A percentile compares a stretch with the other conserved stretches of the same genome.
Evolutionary conservation across 2,113 vertebrate genomes (phyloP).

Genomic region (Rhineura floridana): DNA sequence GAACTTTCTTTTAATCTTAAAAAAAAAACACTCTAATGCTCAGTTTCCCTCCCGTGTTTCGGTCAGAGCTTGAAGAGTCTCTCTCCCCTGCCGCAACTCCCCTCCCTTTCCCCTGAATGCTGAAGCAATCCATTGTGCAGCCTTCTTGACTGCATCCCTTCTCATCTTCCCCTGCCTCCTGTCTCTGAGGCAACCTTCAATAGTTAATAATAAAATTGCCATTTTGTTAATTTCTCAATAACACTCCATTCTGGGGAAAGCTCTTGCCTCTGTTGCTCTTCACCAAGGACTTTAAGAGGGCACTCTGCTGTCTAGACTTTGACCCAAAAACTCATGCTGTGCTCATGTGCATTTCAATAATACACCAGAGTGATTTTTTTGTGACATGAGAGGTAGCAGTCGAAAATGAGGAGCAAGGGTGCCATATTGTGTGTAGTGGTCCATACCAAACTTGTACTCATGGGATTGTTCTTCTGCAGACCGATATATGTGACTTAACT

Average conservation of each 20-base stretch:
- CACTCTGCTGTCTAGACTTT: neutral
- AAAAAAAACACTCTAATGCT: too few relatives aligned
- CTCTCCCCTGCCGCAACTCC: neutral
- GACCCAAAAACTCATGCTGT: neutral
- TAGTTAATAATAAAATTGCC: neutral
- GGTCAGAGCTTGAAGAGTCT: too few relatives aligned
- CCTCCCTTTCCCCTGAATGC: neutral
- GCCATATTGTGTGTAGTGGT: too few relatives aligned
- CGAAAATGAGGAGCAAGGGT: too few relatives aligned
- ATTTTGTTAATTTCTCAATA: neutral
- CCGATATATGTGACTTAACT: too few relatives aligned
- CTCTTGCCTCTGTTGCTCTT: neutral
- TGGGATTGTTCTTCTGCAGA: too few relatives aligned
- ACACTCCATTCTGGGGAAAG: neutral
- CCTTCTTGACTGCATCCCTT: neutral
- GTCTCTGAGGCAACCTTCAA: neutral
- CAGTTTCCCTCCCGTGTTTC: too few relatives aligned
- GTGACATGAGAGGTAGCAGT: too few relatives aligned
- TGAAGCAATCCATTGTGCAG: neutral
- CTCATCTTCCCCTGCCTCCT: neutral
- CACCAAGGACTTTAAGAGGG: too few relatives aligned
- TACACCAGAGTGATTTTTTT: too few relatives aligned
- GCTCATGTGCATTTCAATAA: neutral
- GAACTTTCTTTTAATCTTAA: too few relatives aligned
- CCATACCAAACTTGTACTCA: too few relatives aligned